Base-by-base conservation (phyloP, 2,113 vertebrate genomes). In the Coptodon rendalli region DNA sequence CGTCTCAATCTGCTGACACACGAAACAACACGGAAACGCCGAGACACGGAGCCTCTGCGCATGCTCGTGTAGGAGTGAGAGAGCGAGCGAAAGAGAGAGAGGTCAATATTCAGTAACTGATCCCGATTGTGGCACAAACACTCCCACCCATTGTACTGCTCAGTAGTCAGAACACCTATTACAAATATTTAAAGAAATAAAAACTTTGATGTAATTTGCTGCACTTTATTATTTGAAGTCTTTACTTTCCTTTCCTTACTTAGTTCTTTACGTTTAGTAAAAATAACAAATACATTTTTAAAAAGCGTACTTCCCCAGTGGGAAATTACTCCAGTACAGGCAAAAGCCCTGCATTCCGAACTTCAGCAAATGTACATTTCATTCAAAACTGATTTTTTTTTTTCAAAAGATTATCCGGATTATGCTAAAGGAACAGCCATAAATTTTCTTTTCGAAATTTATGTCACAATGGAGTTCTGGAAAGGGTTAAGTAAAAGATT, bases 1-100 rank as follows among this genome's bases (percentile, higher is more conserved):
- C 89, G 61, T 53, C 84, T 82, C 78, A 71, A 34, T 52, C 87
- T 43, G 81, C 80, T 82, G 87, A 87, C 85, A 88, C 92, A 87
- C 86, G 36, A 10, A 87, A 83, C 89, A 90, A 93, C 93, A 87
- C 90, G 94, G 94, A 94, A 94, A 34, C 84, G 57, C 56, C 2
- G 36, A 82, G 9, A 34, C 34, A 9, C 4, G 1, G 17, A 66
- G 56, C 24, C 29, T 86, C 5, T 82, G 82, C 94, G 94, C 93
- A 94, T 94, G 93, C 90, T 40, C 91, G 2, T 6, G 6, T 1
- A 6, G 8, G 59, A 79, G 81, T 34, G 34, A 27, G 54, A 3
- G 80, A 54, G 78, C 34, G 85, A 17, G 29, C 17, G 22, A 80
- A 43, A 22, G 68, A 53, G 40, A 66, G 53, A 34, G 52, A 63